phyloP scores from a whole-genome alignment of 2,888 invertebrate genomes.

The Busseola fusca region DNA sequence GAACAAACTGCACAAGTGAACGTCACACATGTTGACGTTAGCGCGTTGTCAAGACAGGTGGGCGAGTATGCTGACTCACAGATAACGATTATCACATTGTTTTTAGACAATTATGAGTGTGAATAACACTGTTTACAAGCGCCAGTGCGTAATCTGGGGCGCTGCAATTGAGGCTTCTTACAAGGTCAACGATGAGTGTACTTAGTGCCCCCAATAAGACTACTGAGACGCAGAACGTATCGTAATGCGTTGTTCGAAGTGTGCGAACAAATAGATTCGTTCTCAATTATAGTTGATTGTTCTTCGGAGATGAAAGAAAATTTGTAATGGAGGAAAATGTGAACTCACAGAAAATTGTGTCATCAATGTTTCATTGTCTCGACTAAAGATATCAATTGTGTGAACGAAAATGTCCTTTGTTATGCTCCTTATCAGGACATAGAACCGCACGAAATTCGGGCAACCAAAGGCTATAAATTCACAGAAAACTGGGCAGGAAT shows the following conservation, averaged over 20 bases:
- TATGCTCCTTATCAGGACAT: slow-evolving; percentile 27
- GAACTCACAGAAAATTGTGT: slow-evolving; percentile 21
- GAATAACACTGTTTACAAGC: slow-evolving; percentile 67
- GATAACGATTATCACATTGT: slow-evolving; percentile 68
- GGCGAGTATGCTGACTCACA: slow-evolving; percentile 68
- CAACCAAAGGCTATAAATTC: slow-evolving; percentile 33
- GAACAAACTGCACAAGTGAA: slow-evolving; percentile 32
- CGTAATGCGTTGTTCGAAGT: slow-evolving; percentile 35
- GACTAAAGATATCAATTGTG: slow-evolving; percentile 30
- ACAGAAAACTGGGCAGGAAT: slow-evolving; percentile 38
- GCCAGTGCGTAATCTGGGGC: slow-evolving; percentile 66
- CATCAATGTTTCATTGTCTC: slow-evolving; percentile 26
- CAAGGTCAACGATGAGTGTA: slow-evolving; percentile 67
- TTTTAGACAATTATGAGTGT: slow-evolving; percentile 62
- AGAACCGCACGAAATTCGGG: slow-evolving; percentile 35
- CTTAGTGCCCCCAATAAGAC: slow-evolving; percentile 43
- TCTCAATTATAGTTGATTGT: slow-evolving; percentile 33
- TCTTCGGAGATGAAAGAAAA: slow-evolving; percentile 13
- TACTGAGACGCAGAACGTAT: slow-evolving; percentile 29
- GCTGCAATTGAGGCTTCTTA: slow-evolving; percentile 65
- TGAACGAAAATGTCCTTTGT: slow-evolving; percentile 28
- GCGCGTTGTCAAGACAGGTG: slow-evolving; percentile 66
- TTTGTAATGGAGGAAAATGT: slow-evolving; percentile 14
- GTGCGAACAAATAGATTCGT: slow-evolving; percentile 36
- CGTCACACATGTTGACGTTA: slow-evolving; percentile 46